Conservation (phyloP, 2,888 invertebrate species). For the Neoitamus cyanurus region DNA sequence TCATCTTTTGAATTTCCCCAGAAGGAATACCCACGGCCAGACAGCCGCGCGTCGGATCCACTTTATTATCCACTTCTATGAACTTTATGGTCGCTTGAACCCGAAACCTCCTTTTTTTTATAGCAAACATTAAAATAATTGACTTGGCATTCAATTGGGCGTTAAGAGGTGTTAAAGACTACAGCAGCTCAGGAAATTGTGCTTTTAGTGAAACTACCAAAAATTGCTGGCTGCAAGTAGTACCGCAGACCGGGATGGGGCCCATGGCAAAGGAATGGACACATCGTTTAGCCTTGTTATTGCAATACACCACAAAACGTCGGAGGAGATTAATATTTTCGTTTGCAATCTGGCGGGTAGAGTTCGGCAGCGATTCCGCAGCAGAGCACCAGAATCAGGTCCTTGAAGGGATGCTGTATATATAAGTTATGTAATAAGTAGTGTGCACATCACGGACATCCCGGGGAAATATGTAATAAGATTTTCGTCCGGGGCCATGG, state of each 20-base stretch:
- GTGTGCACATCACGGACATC: constrained; percentile 15
- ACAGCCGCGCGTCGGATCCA: constrained; percentile 18
- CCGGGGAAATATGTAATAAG: constrained; percentile 25
- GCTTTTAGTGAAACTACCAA: constrained; percentile 43
- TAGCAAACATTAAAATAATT: constrained; percentile 42
- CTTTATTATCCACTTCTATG: constrained; percentile 39
- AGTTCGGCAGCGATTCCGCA: neutral
- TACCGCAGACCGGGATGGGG: neutral
- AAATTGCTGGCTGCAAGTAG: constrained; percentile 5
- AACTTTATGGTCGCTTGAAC: constrained; percentile 27
- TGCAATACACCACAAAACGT: neutral
- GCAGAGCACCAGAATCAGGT: neutral
- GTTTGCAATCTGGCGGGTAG: neutral
- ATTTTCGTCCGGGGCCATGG: neutral
- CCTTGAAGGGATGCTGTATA: neutral
- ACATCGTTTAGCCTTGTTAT: constrained; percentile 21
- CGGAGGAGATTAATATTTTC: constrained; percentile 22
- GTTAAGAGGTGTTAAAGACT: constrained; percentile 42
- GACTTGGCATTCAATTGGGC: constrained; percentile 42
- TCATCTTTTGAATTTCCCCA: constrained; percentile 31
- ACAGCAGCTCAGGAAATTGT: constrained; percentile 21
- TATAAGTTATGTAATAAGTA: neutral
- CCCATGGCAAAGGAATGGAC: neutral
- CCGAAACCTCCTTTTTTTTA: constrained; percentile 23
- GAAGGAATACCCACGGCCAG: constrained; percentile 6